Conservation (phyloP, 2,797 vertebrate species). For the Platalea minor region DNA sequence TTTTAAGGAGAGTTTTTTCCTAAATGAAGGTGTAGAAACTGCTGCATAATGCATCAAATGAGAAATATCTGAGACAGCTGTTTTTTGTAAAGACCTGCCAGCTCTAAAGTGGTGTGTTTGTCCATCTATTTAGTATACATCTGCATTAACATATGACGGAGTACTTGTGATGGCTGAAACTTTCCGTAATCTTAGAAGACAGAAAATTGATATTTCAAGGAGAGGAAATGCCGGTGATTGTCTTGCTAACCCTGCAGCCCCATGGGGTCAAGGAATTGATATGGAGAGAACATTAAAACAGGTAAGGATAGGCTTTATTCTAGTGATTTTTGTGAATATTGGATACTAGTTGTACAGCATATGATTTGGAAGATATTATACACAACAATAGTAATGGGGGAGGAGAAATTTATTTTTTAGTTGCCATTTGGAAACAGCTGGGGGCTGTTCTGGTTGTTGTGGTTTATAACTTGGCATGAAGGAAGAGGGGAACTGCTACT, state of each 20-base stretch:
- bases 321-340: background rate
- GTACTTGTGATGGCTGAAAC: slow-evolving; percentile 98
- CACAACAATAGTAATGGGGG: background rate
- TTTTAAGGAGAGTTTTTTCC: background rate
- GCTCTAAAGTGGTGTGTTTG: background rate
- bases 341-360: background rate
- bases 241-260: slow-evolving; percentile 95
- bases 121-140: slow-evolving; percentile 86
- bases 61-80: background rate
- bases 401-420: background rate
- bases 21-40: background rate
- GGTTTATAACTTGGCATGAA: background rate
- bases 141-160: slow-evolving; percentile 94
- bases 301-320: slow-evolving; percentile 71
- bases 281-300: slow-evolving; percentile 98
- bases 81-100: background rate
- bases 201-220: slow-evolving; percentile 97
- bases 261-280: slow-evolving; percentile 98
- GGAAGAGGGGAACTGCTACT: background rate
- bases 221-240: slow-evolving; percentile 97
- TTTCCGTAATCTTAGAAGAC: slow-evolving; percentile 93
- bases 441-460: background rate
- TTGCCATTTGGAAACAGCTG: background rate
- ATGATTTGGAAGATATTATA: background rate
- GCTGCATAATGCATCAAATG: background rate